Evolutionary conservation across 2,888 invertebrate genomes (phyloP).

Genomic region (Merodon equestris): DNA sequence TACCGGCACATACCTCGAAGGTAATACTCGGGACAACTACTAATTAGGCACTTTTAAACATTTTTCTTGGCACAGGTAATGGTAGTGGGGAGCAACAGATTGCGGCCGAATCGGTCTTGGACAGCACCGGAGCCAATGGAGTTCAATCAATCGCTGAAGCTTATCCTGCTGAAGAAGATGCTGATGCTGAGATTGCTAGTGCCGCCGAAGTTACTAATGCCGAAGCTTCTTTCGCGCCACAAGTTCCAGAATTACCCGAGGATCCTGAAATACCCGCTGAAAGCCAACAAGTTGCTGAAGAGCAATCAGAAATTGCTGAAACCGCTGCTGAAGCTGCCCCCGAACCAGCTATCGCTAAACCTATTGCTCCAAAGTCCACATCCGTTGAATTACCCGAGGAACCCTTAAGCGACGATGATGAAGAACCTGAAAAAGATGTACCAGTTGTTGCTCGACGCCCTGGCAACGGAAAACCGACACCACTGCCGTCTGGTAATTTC

Average conservation of each 20-base stretch:
- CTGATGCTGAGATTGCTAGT: slow-evolving; percentile 26
- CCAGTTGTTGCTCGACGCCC: slow-evolving; percentile 17
- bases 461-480: slow-evolving; percentile 38
- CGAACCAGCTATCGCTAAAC: slow-evolving; percentile 25
- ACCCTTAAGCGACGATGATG: slow-evolving; percentile 55
- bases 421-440: slow-evolving; percentile 49
- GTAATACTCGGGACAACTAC: slow-evolving; percentile 70
- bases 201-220: slow-evolving; percentile 61
- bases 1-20: slow-evolving; percentile 77
- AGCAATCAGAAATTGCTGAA: slow-evolving; percentile 71
- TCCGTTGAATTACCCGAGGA: slow-evolving; percentile 46
- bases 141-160: slow-evolving; percentile 77
- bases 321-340: slow-evolving; percentile 61
- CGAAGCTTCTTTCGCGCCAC: slow-evolving; percentile 40
- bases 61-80: slow-evolving; percentile 66
- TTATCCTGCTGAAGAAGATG: slow-evolving; percentile 72
- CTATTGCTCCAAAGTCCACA: slow-evolving; percentile 59
- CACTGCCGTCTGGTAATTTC: slow-evolving; percentile 68
- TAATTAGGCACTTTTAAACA: neutral
- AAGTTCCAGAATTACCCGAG: slow-evolving; percentile 20
- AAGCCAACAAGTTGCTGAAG: slow-evolving; percentile 33
- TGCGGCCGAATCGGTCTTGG: slow-evolving; percentile 71
- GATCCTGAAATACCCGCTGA: neutral
- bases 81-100: slow-evolving; percentile 71
- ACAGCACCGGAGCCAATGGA: slow-evolving; percentile 74